Conservation (phyloP, 2,888 invertebrate genomes). For the Drosophila seclusa region DNA sequence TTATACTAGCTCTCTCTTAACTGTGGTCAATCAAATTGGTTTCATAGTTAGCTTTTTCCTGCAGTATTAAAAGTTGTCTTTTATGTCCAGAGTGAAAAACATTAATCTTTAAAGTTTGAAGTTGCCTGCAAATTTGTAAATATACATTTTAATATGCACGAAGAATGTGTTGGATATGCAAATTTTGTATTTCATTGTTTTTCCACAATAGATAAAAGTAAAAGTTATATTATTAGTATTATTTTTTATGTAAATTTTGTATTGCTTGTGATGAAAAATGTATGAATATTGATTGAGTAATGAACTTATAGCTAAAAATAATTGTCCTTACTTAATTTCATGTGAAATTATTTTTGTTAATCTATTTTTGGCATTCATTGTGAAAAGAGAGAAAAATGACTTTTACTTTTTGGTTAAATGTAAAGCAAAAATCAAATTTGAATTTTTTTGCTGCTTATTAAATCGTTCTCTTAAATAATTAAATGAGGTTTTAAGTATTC, state of each 20-base stretch:
- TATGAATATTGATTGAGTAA: background rate
- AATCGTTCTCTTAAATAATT: background rate
- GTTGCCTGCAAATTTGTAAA: background rate
- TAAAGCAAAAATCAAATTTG: background rate
- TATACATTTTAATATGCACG: background rate
- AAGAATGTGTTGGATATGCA: background rate
- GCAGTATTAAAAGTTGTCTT: background rate
- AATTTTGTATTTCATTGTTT: background rate
- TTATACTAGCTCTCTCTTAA: background rate
- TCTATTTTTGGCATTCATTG: background rate
- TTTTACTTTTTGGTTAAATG: background rate
- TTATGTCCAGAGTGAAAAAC: background rate
- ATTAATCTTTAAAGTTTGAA: background rate
- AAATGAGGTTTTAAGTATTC: background rate
- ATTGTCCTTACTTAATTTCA: too few relatives aligned
- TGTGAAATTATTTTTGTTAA: background rate
- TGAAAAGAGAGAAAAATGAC: background rate
- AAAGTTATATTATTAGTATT: background rate
- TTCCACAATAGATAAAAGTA: background rate
- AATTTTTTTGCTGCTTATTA: background rate
- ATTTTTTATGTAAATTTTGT: background rate
- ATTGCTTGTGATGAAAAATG: background rate
- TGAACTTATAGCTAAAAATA: background rate
- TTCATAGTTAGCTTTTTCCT: background rate
- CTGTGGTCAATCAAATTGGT: slow-evolving; percentile 2